Percentiles rank a stretch among this genome's conserved stretches.
Conservation (phyloP, 2,888 invertebrate genomes). For the Drosophila rellima region DNA sequence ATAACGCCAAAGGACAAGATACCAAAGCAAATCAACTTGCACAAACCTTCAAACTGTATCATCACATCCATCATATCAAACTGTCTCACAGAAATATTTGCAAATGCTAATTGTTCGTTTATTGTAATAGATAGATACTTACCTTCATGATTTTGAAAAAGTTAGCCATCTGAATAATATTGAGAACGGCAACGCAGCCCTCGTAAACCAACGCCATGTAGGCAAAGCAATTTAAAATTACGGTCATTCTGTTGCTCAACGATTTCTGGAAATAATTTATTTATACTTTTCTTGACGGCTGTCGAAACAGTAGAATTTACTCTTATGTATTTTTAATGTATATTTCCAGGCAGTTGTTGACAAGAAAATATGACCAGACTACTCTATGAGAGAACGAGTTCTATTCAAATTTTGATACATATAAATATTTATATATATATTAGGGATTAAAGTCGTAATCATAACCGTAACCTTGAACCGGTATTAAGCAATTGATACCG, state of each 20-base stretch:
- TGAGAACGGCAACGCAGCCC: constrained; percentile 9
- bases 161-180: constrained; percentile 11
- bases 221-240: constrained; percentile 12
- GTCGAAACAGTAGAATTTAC: not conserved
- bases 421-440: not conserved
- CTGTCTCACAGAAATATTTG: not conserved
- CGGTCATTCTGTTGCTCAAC: constrained; percentile 18
- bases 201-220: constrained; percentile 40
- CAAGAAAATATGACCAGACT: not conserved
- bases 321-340: not conserved
- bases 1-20: constrained; percentile 33
- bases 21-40: constrained; percentile 23
- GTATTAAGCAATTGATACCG: no score
- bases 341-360: not conserved
- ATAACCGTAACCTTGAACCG: no score
- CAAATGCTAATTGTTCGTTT: no score
- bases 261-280: not conserved
- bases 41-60: not conserved
- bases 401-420: not conserved
- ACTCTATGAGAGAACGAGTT: not conserved
- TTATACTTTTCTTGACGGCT: not conserved
- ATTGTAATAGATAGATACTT: not conserved
- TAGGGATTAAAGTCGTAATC: no score
- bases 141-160: constrained; percentile 26
- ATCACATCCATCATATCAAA: constrained; percentile 17